phyloP scores from a whole-genome alignment of 2,113 vertebrate species.

The Copsychus sechellarum region DNA sequence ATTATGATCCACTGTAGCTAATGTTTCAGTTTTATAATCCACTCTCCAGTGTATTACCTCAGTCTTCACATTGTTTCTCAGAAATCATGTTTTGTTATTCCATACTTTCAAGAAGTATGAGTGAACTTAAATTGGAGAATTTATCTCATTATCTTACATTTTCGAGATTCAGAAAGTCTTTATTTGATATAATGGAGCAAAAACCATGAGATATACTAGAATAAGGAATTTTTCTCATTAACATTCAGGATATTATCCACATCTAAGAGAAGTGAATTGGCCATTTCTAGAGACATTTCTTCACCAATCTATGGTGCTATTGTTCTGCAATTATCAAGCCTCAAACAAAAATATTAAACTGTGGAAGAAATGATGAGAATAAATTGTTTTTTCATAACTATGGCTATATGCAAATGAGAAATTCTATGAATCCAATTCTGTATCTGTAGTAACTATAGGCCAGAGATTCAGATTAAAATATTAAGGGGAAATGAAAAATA shows the following conservation, averaged over 20 bases:
- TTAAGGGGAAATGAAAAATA: background rate
- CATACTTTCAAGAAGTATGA: background rate
- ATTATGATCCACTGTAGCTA: background rate
- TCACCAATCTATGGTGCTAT: background rate
- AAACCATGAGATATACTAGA: background rate
- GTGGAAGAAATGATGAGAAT: background rate
- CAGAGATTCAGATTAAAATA: background rate
- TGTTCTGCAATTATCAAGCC: background rate
- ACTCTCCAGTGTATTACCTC: background rate
- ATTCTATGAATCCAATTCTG: accelerated
- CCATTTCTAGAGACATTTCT: background rate
- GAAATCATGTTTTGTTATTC: background rate
- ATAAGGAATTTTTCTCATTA: background rate
- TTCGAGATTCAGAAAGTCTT: background rate
- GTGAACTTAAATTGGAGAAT: background rate
- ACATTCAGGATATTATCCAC: background rate
- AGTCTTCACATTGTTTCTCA: background rate
- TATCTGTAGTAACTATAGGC: background rate
- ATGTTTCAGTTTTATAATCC: background rate
- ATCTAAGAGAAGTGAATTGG: background rate
- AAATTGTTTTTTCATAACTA: background rate
- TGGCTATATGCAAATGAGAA: background rate
- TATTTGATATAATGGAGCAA: background rate
- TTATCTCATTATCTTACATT: background rate
- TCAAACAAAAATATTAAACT: background rate